phyloP scores from a whole-genome alignment of 2,888 invertebrate genomes.

The Timema cristinae region DNA sequence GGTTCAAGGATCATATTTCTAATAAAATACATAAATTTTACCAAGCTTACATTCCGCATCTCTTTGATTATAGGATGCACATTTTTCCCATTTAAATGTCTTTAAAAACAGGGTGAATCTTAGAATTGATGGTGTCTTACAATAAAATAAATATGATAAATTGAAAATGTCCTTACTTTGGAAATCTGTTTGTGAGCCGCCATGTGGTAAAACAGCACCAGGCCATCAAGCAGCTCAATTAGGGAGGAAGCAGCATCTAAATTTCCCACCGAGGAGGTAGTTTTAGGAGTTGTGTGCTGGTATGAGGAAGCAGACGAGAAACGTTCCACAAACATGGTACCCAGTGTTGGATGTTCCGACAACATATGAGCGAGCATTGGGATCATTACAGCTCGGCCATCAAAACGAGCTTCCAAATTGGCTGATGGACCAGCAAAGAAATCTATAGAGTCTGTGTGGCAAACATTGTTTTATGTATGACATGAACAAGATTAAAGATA shows the following conservation, averaged over 20 bases:
- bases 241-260: slow-evolving; percentile 50
- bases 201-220: slow-evolving; percentile 62
- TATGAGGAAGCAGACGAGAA: slow-evolving; percentile 11
- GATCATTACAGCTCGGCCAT: slow-evolving; percentile 17
- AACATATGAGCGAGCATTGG: slow-evolving; percentile 28
- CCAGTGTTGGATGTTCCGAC: slow-evolving; percentile 19
- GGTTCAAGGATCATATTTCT: too few relatives aligned
- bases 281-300: neutral
- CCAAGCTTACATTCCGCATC: neutral
- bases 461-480: too few relatives aligned
- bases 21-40: too few relatives aligned
- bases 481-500: too few relatives aligned
- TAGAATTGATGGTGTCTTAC: neutral
- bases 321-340: slow-evolving; percentile 24
- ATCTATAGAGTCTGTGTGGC: too few relatives aligned
- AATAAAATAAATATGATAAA: neutral
- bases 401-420: slow-evolving; percentile 9
- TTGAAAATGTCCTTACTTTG: slow-evolving; percentile 37
- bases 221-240: slow-evolving; percentile 60
- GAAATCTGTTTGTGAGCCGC: slow-evolving; percentile 63
- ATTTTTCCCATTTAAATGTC: neutral
- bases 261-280: slow-evolving; percentile 46
- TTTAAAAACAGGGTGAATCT: neutral
- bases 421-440: slow-evolving; percentile 16
- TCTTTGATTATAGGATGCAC: neutral